Conservation (phyloP, 2,888 invertebrate species). For the Micoletzkya japonica region DNA sequence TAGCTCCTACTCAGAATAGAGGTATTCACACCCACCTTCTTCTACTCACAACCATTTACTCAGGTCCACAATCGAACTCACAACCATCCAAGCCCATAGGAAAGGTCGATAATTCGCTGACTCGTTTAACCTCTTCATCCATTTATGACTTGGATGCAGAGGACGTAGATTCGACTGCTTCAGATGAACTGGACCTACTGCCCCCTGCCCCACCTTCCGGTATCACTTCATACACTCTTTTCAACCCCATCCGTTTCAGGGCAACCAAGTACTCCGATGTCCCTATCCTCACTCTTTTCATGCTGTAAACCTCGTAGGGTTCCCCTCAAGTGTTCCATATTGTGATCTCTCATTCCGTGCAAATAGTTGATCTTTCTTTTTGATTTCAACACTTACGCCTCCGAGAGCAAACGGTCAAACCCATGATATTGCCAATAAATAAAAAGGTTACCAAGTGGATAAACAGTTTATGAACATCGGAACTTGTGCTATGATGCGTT, state of each 20-base stretch:
- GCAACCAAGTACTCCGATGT: conserved; percentile 25
- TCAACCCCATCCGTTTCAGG: background rate
- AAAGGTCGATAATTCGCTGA: conserved; percentile 28
- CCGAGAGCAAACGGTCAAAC: too few species aligned
- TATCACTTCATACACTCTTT: background rate
- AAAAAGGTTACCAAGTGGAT: too few species aligned
- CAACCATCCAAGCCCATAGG: conserved; percentile 8
- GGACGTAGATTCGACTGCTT: conserved; percentile 48
- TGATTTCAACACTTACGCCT: too few species aligned
- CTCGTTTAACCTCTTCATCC: conserved; percentile 27
- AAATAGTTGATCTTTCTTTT: too few species aligned
- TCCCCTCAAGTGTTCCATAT: conserved; percentile 49
- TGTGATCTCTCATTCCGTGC: too few species aligned
- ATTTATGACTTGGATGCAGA: conserved; percentile 28
- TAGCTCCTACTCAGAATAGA: conserved; percentile 2
- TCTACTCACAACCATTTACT: background rate
- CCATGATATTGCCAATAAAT: too few species aligned
- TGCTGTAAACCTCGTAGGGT: conserved; percentile 46
- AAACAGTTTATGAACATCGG: too few species aligned
- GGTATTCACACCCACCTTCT: conserved; percentile 1
- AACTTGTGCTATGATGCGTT: too few species aligned
- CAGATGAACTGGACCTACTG: conserved; percentile 54
- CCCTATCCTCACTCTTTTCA: conserved; percentile 35
- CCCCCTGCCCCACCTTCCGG: conserved; percentile 41
- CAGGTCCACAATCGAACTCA: background rate